Evolutionary conservation across 2,888 invertebrate species (phyloP).

Genomic region (Hetaerina titia): DNA sequence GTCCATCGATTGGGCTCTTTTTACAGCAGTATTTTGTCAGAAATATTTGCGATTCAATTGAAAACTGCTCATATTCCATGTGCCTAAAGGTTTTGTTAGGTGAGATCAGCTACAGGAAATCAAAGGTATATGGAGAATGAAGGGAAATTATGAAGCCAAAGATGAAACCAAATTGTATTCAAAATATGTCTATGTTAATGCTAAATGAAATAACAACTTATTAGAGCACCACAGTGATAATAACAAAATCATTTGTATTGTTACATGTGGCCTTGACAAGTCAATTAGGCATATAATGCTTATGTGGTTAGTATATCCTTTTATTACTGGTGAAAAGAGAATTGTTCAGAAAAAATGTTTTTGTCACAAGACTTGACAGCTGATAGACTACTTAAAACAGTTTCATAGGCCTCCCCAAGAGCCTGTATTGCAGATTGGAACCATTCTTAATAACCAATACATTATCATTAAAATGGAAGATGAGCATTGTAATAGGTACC

Average conservation of each 20-base stretch:
- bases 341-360: neutral
- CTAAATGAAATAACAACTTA: neutral
- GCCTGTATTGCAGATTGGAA: neutral
- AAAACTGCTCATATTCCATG: neutral
- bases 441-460: neutral
- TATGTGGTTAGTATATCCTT: neutral
- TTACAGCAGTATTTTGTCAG: constrained; percentile 21
- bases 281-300: neutral
- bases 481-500: neutral
- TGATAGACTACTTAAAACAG: neutral
- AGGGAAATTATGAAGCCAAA: constrained; percentile 50
- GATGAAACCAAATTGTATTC: constrained; percentile 37
- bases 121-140: neutral
- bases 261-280: neutral
- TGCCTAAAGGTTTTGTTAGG: neutral
- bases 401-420: neutral
- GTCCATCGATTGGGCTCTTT: neutral
- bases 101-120: neutral
- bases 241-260: neutral
- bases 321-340: neutral
- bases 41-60: neutral
- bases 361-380: neutral
- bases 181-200: neutral
- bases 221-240: neutral
- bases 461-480: neutral